A percentile compares a stretch with the other conserved stretches of the same genome.
Evolutionary conservation across 2,888 invertebrate species (phyloP).

Genomic region (Leptinotarsa juncta): DNA sequence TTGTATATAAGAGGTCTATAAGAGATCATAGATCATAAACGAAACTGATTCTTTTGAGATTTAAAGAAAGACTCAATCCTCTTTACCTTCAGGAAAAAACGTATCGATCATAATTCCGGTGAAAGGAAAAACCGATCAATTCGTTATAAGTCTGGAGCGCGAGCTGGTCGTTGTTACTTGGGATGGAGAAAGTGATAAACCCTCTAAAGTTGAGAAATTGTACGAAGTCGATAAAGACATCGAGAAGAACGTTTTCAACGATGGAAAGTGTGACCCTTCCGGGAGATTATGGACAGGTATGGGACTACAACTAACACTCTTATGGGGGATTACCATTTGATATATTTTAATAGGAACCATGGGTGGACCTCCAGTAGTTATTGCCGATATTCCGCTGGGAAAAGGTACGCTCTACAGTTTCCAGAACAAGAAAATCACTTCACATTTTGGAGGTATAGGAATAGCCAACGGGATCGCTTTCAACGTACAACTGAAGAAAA

Average conservation of each 20-base stretch:
- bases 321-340: too few species aligned
- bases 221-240: slow-evolving; percentile 70
- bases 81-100: background rate
- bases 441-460: slow-evolving; percentile 50
- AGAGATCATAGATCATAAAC: too few species aligned
- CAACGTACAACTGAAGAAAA: slow-evolving; percentile 73
- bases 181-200: slow-evolving; percentile 71
- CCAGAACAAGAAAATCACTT: slow-evolving; percentile 45
- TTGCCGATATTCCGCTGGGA: slow-evolving; percentile 44
- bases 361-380: slow-evolving; percentile 50
- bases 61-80: background rate
- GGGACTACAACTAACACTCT: too few species aligned
- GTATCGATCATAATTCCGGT: slow-evolving; percentile 53
- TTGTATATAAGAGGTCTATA: too few species aligned
- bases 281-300: slow-evolving; percentile 74
- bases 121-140: slow-evolving; percentile 71
- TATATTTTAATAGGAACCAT: slow-evolving; percentile 49
- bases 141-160: slow-evolving; percentile 73
- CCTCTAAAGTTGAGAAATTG: slow-evolving; percentile 67
- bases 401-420: slow-evolving; percentile 53
- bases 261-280: slow-evolving; percentile 81
- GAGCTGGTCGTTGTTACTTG: slow-evolving; percentile 74
- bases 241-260: slow-evolving; percentile 76
- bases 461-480: slow-evolving; percentile 78
- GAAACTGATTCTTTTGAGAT: too few species aligned